Percentiles rank a stretch among this genome's conserved stretches.
Evolutionary conservation across 2,797 vertebrate genomes (phyloP).

Genomic region (Oreortyx pictus): DNA sequence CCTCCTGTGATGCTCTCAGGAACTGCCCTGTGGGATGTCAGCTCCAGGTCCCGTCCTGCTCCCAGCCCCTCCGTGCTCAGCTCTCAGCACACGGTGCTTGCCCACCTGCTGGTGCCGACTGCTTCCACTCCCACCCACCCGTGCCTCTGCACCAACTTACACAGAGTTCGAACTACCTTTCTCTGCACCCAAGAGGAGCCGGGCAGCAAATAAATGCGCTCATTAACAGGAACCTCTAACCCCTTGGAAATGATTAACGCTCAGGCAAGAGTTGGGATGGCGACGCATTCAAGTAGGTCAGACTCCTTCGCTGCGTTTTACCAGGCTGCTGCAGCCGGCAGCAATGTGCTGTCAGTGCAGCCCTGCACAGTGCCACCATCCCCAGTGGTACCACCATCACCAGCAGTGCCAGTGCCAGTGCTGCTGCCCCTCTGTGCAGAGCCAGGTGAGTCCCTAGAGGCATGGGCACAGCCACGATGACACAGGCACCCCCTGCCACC

Average conservation of each 20-base stretch:
- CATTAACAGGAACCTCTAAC: not conserved
- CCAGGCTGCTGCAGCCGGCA: not conserved
- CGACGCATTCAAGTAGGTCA: not conserved
- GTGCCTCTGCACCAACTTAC: not conserved
- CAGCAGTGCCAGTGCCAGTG: too few species aligned
- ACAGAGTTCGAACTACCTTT: not conserved
- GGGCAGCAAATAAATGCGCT: not conserved
- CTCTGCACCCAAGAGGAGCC: not conserved
- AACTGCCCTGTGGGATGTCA: not conserved
- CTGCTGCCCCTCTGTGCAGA: too few species aligned
- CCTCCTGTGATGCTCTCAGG: not conserved
- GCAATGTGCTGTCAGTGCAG: not conserved
- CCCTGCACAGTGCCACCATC: not conserved
- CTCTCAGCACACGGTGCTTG: not conserved
- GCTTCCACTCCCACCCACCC: not conserved
- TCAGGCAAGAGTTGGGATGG: not conserved
- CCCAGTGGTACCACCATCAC: not conserved
- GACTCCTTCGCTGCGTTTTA: not conserved
- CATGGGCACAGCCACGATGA: too few species aligned
- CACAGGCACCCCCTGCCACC: too few species aligned
- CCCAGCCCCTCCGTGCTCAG: not conserved
- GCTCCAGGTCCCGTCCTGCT: not conserved
- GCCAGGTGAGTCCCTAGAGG: too few species aligned
- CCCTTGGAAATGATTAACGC: not conserved
- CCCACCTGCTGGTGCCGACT: rapidly evolving